Evolutionary conservation across 1,140 invertebrate genomes (phyloP).

Genomic region (Wasmannia auropunctata): DNA sequence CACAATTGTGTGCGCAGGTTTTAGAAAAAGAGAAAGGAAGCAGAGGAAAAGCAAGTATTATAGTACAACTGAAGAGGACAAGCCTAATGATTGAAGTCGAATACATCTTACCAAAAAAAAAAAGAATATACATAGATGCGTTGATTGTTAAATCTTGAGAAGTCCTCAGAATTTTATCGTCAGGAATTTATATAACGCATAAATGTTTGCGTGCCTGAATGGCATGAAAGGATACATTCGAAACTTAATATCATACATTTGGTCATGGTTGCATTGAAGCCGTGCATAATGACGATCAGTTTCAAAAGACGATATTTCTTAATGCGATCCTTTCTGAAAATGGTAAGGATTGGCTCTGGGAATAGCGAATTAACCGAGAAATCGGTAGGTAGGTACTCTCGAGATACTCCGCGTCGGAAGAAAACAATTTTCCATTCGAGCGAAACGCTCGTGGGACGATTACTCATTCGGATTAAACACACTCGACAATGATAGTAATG

Average conservation of each 20-base stretch:
- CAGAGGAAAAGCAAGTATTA: not conserved
- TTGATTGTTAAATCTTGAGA: conserved; percentile 17
- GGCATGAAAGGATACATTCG: not conserved
- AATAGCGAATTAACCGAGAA: not conserved
- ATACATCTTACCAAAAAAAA: not conserved
- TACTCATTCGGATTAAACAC: conserved; percentile 10
- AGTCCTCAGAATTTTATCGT: not conserved
- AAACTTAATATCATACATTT: not conserved
- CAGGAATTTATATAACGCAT: not conserved
- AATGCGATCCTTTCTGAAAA: not conserved
- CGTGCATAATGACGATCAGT: not conserved
- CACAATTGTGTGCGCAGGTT: not conserved
- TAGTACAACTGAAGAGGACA: not conserved
- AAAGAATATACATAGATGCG: not conserved
- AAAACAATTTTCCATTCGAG: conserved; percentile 1
- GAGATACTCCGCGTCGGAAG: not conserved
- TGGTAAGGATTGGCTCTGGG: not conserved
- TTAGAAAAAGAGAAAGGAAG: not conserved
- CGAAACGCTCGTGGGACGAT: not conserved
- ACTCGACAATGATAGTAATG: conserved; percentile 5
- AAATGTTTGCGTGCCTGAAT: not conserved
- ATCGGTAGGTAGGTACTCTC: not conserved
- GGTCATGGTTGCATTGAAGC: not conserved
- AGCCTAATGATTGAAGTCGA: not conserved
- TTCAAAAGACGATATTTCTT: conserved; percentile 6